A percentile compares a stretch with the other conserved stretches of the same genome.
phyloP scores from a whole-genome alignment of 2,113 vertebrate species.

The Turnix velox region DNA sequence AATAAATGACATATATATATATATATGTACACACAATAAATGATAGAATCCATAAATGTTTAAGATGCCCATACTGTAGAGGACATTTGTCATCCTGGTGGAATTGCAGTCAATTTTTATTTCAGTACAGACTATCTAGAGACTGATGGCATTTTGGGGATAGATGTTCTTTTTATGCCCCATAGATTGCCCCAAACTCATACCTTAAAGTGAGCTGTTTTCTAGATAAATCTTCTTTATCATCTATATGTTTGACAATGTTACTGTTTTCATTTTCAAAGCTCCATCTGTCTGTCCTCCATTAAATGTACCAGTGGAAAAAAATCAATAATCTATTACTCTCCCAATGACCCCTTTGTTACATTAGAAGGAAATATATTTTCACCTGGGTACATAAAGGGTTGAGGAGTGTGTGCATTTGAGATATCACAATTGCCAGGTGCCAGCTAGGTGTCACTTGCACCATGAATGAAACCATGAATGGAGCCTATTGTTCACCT shows the following conservation, averaged over 20 bases:
- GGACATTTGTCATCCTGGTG: not conserved
- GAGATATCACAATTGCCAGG: not conserved
- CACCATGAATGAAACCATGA: not conserved
- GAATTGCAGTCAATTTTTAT: not conserved
- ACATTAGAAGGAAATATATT: not conserved
- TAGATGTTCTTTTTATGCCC: not conserved
- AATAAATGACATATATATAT: too few relatives aligned
- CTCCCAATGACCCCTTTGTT: not conserved
- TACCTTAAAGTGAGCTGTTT: not conserved
- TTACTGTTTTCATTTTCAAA: not conserved
- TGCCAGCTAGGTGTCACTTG: not conserved
- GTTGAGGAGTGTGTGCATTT: not conserved
- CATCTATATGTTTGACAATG: not conserved
- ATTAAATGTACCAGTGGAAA: not conserved
- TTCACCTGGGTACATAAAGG: accelerated
- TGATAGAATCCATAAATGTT: not conserved
- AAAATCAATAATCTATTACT: not conserved
- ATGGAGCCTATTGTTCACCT: not conserved
- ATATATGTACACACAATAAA: too few relatives aligned
- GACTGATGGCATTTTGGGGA: not conserved
- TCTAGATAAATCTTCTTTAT: constrained; percentile 19
- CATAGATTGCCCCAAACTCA: not conserved
- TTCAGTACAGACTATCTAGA: not conserved
- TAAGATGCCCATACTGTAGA: not conserved
- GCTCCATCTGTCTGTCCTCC: not conserved